Conservation (phyloP, 2,113 vertebrate species). For the Herpetotheres cachinnans region DNA sequence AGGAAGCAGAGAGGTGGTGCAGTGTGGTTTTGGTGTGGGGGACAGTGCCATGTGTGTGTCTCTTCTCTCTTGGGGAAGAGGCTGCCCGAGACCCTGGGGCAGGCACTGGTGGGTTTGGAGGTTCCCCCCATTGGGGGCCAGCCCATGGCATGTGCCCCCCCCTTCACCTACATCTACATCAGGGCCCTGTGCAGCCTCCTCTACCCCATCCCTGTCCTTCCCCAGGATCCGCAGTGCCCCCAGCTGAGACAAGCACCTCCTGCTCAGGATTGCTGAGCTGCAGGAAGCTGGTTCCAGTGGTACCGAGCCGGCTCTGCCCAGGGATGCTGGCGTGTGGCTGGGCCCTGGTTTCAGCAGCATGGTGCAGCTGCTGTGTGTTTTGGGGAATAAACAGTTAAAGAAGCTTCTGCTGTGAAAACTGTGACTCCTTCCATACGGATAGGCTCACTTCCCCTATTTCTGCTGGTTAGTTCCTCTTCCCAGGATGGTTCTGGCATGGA, state of each 20-base stretch:
- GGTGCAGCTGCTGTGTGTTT: not conserved
- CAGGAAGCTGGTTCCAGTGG: not conserved
- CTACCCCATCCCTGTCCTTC: not conserved
- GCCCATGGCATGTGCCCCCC: not conserved
- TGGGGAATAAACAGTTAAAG: not conserved
- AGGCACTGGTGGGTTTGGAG: not conserved
- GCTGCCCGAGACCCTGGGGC: not conserved
- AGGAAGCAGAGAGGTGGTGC: not conserved
- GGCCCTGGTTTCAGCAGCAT: fast-evolving
- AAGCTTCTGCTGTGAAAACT: not conserved
- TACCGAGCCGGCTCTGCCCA: not conserved
- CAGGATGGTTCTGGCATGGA: not conserved
- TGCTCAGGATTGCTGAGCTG: not conserved
- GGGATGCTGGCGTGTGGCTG: not conserved
- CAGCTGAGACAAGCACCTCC: not conserved
- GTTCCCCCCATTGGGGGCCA: not conserved
- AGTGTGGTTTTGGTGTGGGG: not conserved
- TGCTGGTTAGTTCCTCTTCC: conserved; percentile 5
- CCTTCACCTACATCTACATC: not conserved
- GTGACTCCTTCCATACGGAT: not conserved
- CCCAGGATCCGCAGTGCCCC: too few relatives aligned
- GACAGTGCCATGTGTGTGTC: not conserved
- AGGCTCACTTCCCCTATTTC: conserved; percentile 10
- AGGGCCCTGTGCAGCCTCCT: not conserved
- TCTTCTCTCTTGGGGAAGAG: not conserved